Evolutionary conservation across 92 coral and sea anemone species (phyloP), one percentile per base, ranked within the genome.

Genomic region (Epizoanthus rinbou): DNA sequence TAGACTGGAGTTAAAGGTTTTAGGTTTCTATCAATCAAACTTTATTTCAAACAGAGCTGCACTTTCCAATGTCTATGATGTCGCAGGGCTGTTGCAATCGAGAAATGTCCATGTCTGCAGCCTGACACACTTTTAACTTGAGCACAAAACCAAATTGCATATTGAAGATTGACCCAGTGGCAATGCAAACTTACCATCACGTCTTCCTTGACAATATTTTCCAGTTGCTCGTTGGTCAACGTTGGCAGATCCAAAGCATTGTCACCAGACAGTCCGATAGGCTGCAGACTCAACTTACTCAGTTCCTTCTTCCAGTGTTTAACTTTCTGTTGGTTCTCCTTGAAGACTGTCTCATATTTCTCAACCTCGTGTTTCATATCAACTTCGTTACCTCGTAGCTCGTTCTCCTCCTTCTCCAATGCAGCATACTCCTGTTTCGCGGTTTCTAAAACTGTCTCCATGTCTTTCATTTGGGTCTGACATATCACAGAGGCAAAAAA

Each of bases 361-460:
- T 94, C 99, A 74, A 97, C 89, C 39, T 94, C 98, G 69, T 97
- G 98, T 78, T 92, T 97, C n/a, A 97, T 86, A 73, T 97, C 99
- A 50, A 97, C 95, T 79, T 97, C 95, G 62, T 94, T 87, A 9
- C 85, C 87, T 71, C 81, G 88, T 65, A 92, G 43, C n/a, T 88
- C 91, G 57, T 80, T 89, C 82, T 94, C 98, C 41, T 97, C 97
- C 54, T 90, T 84, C 85, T 94, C 99, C 8, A 94, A 74, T n/a
- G 66, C 88, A 52, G 76, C 70, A 58, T 75, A 80, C 66, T 94
- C 99, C 75, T 85, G 52, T 64, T 58, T 69, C 45, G 91, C 80
- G 35, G 24, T 76, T 25, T 82, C 76, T 69, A 94, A 75, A 35
- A 75, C 50, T 47, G 75, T 87, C 72, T 92, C 97, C 90, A 91